These are phyloP conservation scores for Diachasma alloeum DNA, from an alignment of 1,140 invertebrate species.

Conservation along the genomic window DNA sequence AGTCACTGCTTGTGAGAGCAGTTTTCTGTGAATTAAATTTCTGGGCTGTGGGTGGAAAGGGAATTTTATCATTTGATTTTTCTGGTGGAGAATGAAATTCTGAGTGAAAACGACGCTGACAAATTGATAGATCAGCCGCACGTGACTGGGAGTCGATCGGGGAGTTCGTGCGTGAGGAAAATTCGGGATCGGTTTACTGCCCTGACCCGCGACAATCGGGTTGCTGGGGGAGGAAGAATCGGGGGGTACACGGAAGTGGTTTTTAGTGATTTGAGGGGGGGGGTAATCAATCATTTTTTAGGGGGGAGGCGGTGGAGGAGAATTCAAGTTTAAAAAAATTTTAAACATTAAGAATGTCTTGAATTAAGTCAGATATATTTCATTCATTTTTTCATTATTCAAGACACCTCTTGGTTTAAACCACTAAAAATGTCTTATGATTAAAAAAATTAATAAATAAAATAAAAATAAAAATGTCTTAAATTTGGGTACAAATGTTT, in stretches of 20 bases:
- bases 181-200: conserved; percentile 17
- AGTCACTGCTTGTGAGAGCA: neutral
- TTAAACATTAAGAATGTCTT: too few relatives aligned
- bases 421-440: too few relatives aligned
- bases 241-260: neutral
- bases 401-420: too few relatives aligned
- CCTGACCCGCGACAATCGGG: neutral
- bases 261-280: too few relatives aligned
- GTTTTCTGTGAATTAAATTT: neutral
- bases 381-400: too few relatives aligned
- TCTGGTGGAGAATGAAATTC: neutral
- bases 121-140: conserved; percentile 40
- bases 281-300: too few relatives aligned
- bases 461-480: too few relatives aligned
- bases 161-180: conserved; percentile 37
- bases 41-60: neutral
- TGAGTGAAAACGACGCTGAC: conserved; percentile 29
- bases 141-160: conserved; percentile 35
- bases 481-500: too few relatives aligned
- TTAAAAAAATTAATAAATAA: too few relatives aligned
- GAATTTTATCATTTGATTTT: neutral
- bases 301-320: too few relatives aligned
- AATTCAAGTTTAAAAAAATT: too few relatives aligned
- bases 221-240: neutral
- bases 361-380: too few relatives aligned